Evolutionary conservation across 1,140 invertebrate genomes (phyloP), one percentile per base, ranked within the genome.

Genomic region (Drosophila subobscura): DNA sequence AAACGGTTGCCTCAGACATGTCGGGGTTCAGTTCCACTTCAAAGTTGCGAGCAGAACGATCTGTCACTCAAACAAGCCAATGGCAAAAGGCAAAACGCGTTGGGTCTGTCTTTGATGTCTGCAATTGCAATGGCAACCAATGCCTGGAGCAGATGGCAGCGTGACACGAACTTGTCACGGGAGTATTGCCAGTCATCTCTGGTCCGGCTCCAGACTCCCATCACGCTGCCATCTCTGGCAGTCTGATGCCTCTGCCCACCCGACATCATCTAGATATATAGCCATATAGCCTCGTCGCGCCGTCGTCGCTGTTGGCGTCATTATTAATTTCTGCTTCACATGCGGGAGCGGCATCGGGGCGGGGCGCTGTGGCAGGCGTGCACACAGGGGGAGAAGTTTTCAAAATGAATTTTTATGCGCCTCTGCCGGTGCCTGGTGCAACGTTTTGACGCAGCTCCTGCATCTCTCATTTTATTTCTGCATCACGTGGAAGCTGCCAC

Each of bases 361-460:
- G n/a, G n/a, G n/a, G n/a, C n/a, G n/a, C n/a, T n/a, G n/a, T n/a
- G n/a, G n/a, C 59, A 55, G 55, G 51, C 16, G 16, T 20, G 1
- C 16, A 52, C 41, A 45, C 10, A 58, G 52, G 73, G 41, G 60
- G 67, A 80, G 63, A 63, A 77, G 58, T 64, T 75, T 66, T 77
- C 56, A 72, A 72, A 77, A 81, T 81, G 73, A 86, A 85, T 85
- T 73, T 73, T 75, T 58, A 83, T 81, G 72, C 68, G 78, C 59
- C 66, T 76, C 63, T 56, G 67, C 67, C 20, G 54, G 40, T 40
- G 55, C 58, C 46, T 20, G 10, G 33, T 37, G 33, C 33, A 8
- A 8, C 33, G 10, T 33, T 3, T 42, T 50, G 68, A 58, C 51
- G 33, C 59, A 59, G 72, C 63, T 58, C 44, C 61, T 60, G 52